Evolutionary conservation across 2,888 invertebrate genomes (phyloP).

Genomic region (Eupithecia abbreviata): DNA sequence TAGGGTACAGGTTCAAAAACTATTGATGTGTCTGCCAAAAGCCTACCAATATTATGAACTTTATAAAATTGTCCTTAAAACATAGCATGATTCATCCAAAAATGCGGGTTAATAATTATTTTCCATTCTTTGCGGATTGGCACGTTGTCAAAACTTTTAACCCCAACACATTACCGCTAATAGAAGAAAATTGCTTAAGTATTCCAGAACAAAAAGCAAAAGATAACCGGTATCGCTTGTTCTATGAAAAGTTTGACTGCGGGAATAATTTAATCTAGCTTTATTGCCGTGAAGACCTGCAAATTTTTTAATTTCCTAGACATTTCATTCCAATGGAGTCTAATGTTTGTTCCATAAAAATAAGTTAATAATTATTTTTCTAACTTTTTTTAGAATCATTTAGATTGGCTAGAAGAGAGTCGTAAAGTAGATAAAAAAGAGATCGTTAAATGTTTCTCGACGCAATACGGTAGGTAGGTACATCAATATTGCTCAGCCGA

Average conservation of each 20-base stretch:
- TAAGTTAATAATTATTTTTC: not conserved
- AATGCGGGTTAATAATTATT: slow-evolving; percentile 24
- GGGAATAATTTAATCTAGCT: slow-evolving; percentile 56
- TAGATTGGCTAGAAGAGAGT: not conserved
- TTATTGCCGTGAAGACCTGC: slow-evolving; percentile 46
- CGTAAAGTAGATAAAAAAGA: no score
- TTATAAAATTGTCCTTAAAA: not conserved
- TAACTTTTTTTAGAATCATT: not conserved
- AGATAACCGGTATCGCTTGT: slow-evolving; percentile 60
- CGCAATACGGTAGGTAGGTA: not conserved
- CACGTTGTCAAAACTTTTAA: slow-evolving; percentile 42
- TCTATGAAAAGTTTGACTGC: slow-evolving; percentile 60
- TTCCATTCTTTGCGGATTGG: slow-evolving; percentile 23
- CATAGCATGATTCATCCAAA: slow-evolving; percentile 11
- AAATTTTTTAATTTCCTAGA: slow-evolving; percentile 46
- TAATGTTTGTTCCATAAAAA: slow-evolving; percentile 19
- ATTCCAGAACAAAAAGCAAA: slow-evolving; percentile 61
- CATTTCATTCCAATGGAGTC: slow-evolving; percentile 32
- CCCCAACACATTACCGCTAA: slow-evolving; percentile 46
- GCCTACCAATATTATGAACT: not conserved
- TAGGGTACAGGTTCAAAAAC: not conserved
- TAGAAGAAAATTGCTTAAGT: slow-evolving; percentile 54
- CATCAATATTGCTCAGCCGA: slow-evolving; percentile 16
- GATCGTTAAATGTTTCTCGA: not conserved
- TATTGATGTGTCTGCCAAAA: not conserved